Base-by-base conservation (phyloP, 1,140 invertebrate genomes). In the Leptopilina boulardi region DNA sequence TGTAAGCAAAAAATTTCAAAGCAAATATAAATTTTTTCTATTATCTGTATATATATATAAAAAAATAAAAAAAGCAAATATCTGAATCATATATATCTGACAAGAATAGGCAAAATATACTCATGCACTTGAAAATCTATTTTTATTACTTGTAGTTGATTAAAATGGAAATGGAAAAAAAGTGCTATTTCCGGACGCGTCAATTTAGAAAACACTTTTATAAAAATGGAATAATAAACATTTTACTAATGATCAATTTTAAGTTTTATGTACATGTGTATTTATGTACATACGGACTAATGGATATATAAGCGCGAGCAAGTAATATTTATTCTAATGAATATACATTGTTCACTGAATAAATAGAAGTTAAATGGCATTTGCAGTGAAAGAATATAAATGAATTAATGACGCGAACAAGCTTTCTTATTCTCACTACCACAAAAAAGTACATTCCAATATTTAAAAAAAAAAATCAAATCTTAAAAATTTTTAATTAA, bases 51-150 rank as follows among this genome's bases (percentile, higher is more conserved):
- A 9, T 38, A 9, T 38, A 38, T 3, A 38, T 38, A 38, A 15
- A 30, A 8, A 30, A 34, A 66, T 30, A 26, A 66, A 34, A 15
- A 15, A 3, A 30, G 59, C 59, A 66, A 30, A 66, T 30, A 66
- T 34, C 59, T 66, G 59, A 66, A 66, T 66, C 59, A 66, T 34
- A 34, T 38, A 15, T 66, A 51, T 51, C 47, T 51, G 47, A 51
- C 47, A 51, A 18, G 47, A 51, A 51, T 51, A 66, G 30, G 59
- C 59, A 66, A 30, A 66, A 66, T 11, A n/a, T n/a, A 66, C 23
- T 66, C 59, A 23, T 66, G 59, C 59, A 66, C 59, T 66, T 66
- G 59, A 66, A 26, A n/a, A 66, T 4, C 26, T 66, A 66, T 66
- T 66, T 66, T 66, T 34, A 66, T 13, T 11, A 30, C 5, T 0